Evolutionary conservation across 2,113 vertebrate species (phyloP).

Genomic region (Calidris pygmaea): DNA sequence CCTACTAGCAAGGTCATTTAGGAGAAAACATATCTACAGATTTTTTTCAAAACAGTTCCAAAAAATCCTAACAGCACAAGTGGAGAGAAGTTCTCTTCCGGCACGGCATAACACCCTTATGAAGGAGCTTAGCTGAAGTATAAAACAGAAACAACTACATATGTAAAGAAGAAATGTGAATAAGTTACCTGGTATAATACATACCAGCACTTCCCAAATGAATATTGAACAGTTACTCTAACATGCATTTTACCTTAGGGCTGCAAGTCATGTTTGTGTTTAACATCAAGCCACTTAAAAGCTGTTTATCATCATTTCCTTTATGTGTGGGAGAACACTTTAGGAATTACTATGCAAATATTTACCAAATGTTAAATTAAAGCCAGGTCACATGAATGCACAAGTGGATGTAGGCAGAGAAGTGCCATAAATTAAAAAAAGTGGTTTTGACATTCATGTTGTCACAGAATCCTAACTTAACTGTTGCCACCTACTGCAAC

Average conservation of each 20-base stretch:
- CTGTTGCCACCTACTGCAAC: not conserved
- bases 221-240: slow-evolving; percentile 56
- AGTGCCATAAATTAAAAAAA: not conserved
- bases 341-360: slow-evolving; percentile 67
- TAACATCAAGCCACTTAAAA: slow-evolving; percentile 65
- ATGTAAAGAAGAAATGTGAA: not conserved
- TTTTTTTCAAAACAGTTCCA: not conserved
- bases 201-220: slow-evolving; percentile 37
- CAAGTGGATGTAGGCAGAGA: not conserved
- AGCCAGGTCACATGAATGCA: slow-evolving; percentile 58
- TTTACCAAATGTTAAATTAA: slow-evolving; percentile 67
- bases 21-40: not conserved
- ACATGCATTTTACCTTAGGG: slow-evolving; percentile 48
- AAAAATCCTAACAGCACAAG: not conserved
- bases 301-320: slow-evolving; percentile 63
- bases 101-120: not conserved
- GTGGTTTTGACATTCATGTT: not conserved
- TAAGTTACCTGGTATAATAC: not conserved
- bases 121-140: not conserved
- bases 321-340: slow-evolving; percentile 59
- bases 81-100: not conserved
- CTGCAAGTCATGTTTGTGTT: slow-evolving; percentile 63
- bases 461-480: not conserved
- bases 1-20: not conserved
- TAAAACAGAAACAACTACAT: not conserved